phyloP scores from a whole-genome alignment of 2,888 invertebrate species.

The Plusia festucae region DNA sequence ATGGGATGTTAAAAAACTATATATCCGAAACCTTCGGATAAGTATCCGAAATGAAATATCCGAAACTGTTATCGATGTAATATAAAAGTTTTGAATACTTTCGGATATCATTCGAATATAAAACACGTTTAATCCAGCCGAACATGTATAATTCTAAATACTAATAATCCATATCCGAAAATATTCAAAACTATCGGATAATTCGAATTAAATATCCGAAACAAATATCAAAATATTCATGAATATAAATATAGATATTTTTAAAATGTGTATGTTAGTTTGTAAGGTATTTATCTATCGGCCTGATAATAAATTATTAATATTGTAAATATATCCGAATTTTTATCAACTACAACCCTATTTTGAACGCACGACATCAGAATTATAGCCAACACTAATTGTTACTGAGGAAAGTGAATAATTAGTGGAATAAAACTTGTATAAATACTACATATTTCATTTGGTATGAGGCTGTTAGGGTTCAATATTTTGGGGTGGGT shows the following conservation, averaged over 20 bases:
- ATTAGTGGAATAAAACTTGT: slow-evolving; percentile 55
- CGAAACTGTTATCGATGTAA: too few species aligned
- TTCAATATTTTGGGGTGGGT: neutral
- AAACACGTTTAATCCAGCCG: too few species aligned
- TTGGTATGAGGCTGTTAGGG: slow-evolving; percentile 28
- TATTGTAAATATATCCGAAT: too few species aligned
- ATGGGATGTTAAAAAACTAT: neutral
- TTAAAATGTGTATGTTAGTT: too few species aligned
- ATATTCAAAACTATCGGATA: neutral
- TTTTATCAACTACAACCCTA: neutral
- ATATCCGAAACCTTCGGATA: neutral
- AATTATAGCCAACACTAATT: slow-evolving; percentile 59
- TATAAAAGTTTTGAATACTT: too few species aligned
- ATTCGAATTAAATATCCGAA: neutral
- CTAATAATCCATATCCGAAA: too few species aligned
- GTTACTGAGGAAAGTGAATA: slow-evolving; percentile 58
- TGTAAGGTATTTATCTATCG: too few species aligned
- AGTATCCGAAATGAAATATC: too few species aligned
- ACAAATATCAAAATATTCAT: neutral
- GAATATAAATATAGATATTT: too few species aligned
- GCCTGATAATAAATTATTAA: too few species aligned
- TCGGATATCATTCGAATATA: too few species aligned
- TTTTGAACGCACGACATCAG: slow-evolving; percentile 41
- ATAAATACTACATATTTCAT: slow-evolving; percentile 57
- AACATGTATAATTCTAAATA: too few species aligned